Conservation (phyloP, 64 coral and sea anemone genomes). For the Montipora efflorescens region DNA sequence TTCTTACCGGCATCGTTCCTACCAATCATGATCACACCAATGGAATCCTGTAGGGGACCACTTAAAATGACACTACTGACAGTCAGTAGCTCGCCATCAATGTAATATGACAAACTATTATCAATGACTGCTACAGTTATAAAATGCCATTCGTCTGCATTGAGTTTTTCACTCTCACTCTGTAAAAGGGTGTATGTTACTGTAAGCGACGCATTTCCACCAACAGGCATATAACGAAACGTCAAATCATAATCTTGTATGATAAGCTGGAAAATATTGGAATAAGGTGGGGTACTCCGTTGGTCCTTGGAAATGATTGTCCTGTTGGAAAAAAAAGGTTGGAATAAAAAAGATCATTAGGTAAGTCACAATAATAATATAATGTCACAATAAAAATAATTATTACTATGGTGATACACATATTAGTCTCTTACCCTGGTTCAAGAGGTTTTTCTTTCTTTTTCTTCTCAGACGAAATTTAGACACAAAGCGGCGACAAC, state of each 20-base stretch:
- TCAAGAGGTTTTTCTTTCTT: too few relatives aligned
- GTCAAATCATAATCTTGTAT: conserved; percentile 67
- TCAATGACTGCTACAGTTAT: conserved; percentile 81
- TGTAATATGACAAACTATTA: conserved; percentile 87
- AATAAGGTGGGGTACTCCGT: neutral
- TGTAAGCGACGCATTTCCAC: conserved; percentile 41
- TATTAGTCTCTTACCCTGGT: too few relatives aligned
- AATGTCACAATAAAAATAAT: too few relatives aligned
- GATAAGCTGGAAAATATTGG: conserved; percentile 62
- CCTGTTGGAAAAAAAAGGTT: neutral
- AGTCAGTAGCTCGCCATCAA: conserved; percentile 87
- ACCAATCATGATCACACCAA: conserved; percentile 46
- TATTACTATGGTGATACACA: too few relatives aligned
- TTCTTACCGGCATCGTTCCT: conserved; percentile 68
- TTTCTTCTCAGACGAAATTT: too few relatives aligned
- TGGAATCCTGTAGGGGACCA: conserved; percentile 27
- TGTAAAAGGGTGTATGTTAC: conserved; percentile 47
- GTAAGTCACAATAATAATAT: neutral
- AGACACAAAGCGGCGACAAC: too few relatives aligned
- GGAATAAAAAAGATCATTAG: neutral
- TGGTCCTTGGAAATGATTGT: conserved; percentile 70
- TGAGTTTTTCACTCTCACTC: conserved; percentile 65
- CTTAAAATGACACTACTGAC: conserved; percentile 20
- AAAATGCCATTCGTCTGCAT: conserved; percentile 81
- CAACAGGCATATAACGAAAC: conserved; percentile 42